Conservation (phyloP, 2,888 invertebrate species). For the Noctua pronuba region DNA sequence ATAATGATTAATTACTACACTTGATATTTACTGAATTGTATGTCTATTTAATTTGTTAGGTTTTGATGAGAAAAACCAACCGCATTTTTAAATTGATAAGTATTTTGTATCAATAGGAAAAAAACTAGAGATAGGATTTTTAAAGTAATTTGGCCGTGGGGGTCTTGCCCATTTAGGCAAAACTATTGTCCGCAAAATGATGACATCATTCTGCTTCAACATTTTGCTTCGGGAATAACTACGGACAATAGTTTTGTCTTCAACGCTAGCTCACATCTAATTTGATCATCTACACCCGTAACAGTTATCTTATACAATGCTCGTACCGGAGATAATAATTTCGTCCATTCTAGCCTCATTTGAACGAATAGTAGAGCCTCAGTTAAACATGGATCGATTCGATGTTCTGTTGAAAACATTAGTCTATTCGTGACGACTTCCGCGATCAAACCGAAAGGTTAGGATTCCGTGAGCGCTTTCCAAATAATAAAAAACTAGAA, state of each 20-base stretch:
- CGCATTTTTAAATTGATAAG: too few relatives aligned
- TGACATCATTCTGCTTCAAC: background rate
- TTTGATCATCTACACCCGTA: background rate
- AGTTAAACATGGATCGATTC: background rate
- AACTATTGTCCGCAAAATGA: too few relatives aligned
- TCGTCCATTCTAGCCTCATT: background rate
- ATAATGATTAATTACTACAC: too few relatives aligned
- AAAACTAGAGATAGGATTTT: too few relatives aligned
- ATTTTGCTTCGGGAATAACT: background rate
- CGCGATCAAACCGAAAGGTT: background rate
- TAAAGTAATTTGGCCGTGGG: too few relatives aligned
- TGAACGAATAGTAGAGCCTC: constrained; percentile 1
- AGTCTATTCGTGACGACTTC: constrained; percentile 9
- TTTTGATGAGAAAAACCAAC: too few relatives aligned
- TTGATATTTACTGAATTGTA: too few relatives aligned
- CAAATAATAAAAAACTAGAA: constrained; percentile 16
- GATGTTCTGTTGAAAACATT: background rate
- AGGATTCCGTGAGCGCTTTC: constrained; percentile 9
- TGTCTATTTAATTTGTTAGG: too few relatives aligned
- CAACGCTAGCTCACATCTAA: constrained; percentile 2
- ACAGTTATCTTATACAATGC: background rate
- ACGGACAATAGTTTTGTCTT: background rate
- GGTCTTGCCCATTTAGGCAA: too few relatives aligned
- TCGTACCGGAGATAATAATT: background rate
- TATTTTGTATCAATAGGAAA: too few relatives aligned